phyloP scores from a whole-genome alignment of 2,797 vertebrate species.

The Malacoctenus gilli region DNA sequence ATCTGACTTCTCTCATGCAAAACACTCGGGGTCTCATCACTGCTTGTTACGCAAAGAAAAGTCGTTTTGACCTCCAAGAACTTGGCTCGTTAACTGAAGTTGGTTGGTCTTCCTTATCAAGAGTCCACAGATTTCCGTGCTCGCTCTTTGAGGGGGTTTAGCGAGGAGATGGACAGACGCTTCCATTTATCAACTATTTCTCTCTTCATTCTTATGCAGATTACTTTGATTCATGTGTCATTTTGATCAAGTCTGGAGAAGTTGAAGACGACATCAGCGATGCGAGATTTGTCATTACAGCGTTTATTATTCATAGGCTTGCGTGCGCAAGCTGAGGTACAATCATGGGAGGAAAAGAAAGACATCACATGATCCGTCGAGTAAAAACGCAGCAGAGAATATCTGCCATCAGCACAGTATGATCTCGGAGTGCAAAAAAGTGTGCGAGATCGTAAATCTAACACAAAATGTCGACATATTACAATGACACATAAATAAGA shows the following conservation, averaged over 20 bases:
- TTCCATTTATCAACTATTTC: background rate
- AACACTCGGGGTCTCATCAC: background rate
- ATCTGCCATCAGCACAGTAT: background rate
- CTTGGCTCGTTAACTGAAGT: too few relatives aligned
- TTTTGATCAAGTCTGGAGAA: constrained; percentile 1
- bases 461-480: constrained; percentile 7
- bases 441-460: constrained; percentile 3
- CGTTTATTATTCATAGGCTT: constrained; percentile 35
- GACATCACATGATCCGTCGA: background rate
- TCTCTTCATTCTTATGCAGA: background rate
- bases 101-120: background rate
- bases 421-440: background rate
- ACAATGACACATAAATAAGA: constrained; percentile 13
- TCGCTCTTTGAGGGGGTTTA: too few relatives aligned
- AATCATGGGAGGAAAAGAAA: constrained; percentile 4
- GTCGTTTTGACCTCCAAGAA: background rate
- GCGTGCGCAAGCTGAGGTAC: background rate
- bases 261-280: background rate
- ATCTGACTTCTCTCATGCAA: too few relatives aligned
- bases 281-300: background rate
- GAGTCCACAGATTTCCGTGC: background rate
- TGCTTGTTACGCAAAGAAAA: background rate
- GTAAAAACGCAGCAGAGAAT: background rate
- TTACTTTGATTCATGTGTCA: background rate
- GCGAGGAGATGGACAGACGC: background rate